Base-by-base conservation (phyloP, 2,888 invertebrate genomes). In the Amitus sp. region DNA sequence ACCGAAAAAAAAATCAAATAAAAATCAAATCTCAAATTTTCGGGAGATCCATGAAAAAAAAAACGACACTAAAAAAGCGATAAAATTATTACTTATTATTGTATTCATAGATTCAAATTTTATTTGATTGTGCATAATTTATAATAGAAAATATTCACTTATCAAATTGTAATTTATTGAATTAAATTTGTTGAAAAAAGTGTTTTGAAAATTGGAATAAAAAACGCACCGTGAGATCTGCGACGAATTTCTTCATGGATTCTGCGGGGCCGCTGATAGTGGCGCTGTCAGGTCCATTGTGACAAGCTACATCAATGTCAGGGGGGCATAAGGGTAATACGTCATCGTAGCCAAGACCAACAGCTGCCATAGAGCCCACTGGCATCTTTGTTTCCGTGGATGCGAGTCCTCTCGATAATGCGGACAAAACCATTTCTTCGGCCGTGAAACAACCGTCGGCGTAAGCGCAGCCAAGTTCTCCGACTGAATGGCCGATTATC, bases 401-500 rank as follows among this genome's bases (percentile, higher is more conserved):
- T 0, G 75, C 78, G 9, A 75, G 37, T 19, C 80, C 80, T 45
- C 79, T 69, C 0, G 71, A 75, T 10, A 77, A 69, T 0, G 80
- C 76, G 2, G 77, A 60, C 2, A 78, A 61, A 5, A 80, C 53
- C 76, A 75, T 78, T 69, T 80, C 73, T 30, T 80, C 79, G 2
- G 76, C 74, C 0, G 94, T 93, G 70, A 97, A 87, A 68, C 94
- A 92, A 0, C 94, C 95, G 80, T 98, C 98, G 3, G 95, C 96
- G 83, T 98, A 98, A 0, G 94, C 96, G 81, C 97, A 97, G 0
- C 94, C 96, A 7, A 98, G 85, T 81, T 98, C 98, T 18, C 98
- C 98, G 0, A 95, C 94, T 10, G 96, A 96, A 82, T 97, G 96
- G 0, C 97, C 95, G 54, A 92, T 87, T 64, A 92, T 87, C 13